Conservation (phyloP, 2,888 invertebrate species). For the Azorinus chamasolen region DNA sequence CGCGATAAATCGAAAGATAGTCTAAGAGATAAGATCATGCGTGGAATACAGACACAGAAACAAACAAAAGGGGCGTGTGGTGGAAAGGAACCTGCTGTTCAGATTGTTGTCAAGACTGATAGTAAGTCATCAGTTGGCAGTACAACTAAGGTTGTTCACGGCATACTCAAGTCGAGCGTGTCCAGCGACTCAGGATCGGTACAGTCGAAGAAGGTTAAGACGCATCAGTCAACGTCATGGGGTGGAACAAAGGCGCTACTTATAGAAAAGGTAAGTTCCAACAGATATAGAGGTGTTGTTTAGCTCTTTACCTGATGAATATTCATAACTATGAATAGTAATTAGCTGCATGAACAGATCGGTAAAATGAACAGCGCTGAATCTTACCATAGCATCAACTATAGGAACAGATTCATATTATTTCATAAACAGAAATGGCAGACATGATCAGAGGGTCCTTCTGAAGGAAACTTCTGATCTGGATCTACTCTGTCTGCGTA, state of each 20-base stretch:
- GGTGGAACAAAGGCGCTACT: constrained; percentile 26
- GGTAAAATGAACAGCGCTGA: too few species aligned
- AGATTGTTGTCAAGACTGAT: constrained; percentile 16
- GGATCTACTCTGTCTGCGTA: too few species aligned
- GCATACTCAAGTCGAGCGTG: constrained; percentile 45
- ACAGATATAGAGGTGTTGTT: too few species aligned
- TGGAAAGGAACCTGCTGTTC: constrained; percentile 6
- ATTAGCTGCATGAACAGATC: too few species aligned
- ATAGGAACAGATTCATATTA: too few species aligned
- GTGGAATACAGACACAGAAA: constrained; percentile 6
- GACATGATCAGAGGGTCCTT: too few species aligned
- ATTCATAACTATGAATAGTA: too few species aligned
- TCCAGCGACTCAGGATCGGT: constrained; percentile 37
- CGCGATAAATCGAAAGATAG: constrained; percentile 26
- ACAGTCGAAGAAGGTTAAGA: constrained; percentile 2
- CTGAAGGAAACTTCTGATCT: too few species aligned
- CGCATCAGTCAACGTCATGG: not conserved
- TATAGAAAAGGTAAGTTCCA: constrained; percentile 28
- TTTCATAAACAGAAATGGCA: too few species aligned
- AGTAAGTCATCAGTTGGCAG: not conserved
- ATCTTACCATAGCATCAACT: too few species aligned
- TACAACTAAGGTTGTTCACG: constrained; percentile 22
- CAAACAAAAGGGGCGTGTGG: not conserved
- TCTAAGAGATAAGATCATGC: constrained; percentile 33
- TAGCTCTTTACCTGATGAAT: too few species aligned